phyloP scores from a whole-genome alignment of 2,797 vertebrate species.

The Basileuterus tristriatus region DNA sequence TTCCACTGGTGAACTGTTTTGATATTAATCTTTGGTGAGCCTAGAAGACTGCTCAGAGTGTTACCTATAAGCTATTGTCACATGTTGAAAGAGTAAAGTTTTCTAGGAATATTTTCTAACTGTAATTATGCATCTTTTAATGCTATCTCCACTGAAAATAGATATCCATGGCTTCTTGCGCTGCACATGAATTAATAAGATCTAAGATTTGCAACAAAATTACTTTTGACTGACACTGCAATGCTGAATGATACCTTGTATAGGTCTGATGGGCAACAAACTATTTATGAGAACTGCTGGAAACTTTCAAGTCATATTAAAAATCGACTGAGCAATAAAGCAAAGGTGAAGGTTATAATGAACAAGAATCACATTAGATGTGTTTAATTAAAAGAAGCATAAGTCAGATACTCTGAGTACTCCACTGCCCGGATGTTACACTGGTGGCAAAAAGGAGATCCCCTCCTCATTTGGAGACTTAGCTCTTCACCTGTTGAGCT shows the following conservation, averaged over 20 bases:
- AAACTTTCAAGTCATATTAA: not conserved
- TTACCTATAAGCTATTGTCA: not conserved
- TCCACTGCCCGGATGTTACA: rapidly evolving
- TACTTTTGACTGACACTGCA: not conserved
- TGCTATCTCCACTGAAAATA: not conserved
- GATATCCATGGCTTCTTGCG: not conserved
- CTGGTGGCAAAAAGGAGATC: not conserved
- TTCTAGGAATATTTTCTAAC: not conserved
- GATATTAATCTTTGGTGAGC: not conserved
- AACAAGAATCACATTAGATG: not conserved
- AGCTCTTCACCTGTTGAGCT: not conserved
- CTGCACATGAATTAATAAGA: not conserved
- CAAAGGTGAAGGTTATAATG: not conserved
- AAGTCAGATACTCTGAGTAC: not conserved
- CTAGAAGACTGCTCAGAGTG: not conserved
- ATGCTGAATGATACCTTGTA: not conserved
- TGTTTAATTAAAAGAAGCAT: not conserved
- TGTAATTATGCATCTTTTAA: not conserved
- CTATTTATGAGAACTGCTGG: rapidly evolving
- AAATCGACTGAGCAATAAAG: not conserved
- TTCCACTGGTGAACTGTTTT: not conserved
- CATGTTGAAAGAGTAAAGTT: not conserved
- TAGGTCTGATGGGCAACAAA: not conserved
- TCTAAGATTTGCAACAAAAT: not conserved
- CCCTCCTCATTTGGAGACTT: not conserved